phyloP scores from a whole-genome alignment of 1,140 invertebrate genomes.

The Eupristina koningsbergeri region DNA sequence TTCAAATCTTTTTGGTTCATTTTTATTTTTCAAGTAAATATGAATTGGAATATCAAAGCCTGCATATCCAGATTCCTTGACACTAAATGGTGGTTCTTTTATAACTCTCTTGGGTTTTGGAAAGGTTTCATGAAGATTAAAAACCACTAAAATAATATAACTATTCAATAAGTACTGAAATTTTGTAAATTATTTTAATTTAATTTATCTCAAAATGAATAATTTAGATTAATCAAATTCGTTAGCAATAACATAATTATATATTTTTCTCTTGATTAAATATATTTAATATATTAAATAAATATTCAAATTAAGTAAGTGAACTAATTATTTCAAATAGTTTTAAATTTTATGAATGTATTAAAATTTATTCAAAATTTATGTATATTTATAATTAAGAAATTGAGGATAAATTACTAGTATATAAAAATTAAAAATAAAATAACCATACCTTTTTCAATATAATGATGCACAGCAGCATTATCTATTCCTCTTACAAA shows the following conservation, averaged over 20 bases:
- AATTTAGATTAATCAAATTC: neutral
- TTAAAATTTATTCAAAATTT: too few relatives aligned
- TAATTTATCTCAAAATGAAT: neutral
- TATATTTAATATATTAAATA: too few relatives aligned
- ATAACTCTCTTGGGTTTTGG: constrained; percentile 89
- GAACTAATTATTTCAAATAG: too few relatives aligned
- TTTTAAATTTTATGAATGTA: too few relatives aligned
- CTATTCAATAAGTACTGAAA: constrained; percentile 7
- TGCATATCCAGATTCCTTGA: constrained; percentile 95
- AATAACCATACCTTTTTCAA: constrained; percentile 81
- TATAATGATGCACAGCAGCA: constrained; percentile 89
- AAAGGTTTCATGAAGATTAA: constrained; percentile 93
- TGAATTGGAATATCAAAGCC: constrained; percentile 93
- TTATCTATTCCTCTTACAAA: constrained; percentile 91
- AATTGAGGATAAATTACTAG: neutral
- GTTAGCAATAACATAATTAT: too few relatives aligned
- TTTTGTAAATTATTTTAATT: neutral
- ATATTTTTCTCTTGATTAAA: too few relatives aligned
- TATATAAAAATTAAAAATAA: constrained; percentile 1
- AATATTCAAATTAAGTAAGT: too few relatives aligned
- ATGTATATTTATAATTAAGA: constrained; percentile 4
- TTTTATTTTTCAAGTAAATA: constrained; percentile 91
- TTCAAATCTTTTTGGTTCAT: constrained; percentile 89
- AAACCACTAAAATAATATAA: constrained; percentile 80
- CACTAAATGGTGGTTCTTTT: constrained; percentile 92